Evolutionary conservation across 1,140 invertebrate species (phyloP).

Genomic region (Carcinoscorpius rotundicauda): DNA sequence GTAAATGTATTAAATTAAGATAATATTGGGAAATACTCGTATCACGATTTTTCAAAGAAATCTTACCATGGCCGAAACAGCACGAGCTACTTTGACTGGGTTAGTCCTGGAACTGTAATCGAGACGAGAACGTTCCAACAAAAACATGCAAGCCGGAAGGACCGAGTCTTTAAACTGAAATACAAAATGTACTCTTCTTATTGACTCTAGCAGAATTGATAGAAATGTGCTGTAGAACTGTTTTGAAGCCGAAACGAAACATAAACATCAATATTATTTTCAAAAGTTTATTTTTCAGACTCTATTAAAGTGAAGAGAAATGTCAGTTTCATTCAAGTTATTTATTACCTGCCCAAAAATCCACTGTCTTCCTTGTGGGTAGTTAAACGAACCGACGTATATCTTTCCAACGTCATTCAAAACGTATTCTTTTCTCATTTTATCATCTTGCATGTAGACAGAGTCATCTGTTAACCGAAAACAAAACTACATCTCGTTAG

Average conservation of each 20-base stretch:
- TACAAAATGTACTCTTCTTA: constrained; percentile 6
- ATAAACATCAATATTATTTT: neutral
- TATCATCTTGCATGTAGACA: constrained; percentile 48
- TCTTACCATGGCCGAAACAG: constrained; percentile 60
- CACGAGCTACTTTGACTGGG: constrained; percentile 57
- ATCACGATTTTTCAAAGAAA: no score
- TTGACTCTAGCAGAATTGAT: neutral
- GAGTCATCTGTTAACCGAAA: constrained; percentile 29
- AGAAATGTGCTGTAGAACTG: neutral
- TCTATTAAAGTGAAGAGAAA: neutral
- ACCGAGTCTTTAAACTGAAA: constrained; percentile 59
- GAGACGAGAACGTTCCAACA: constrained; percentile 58
- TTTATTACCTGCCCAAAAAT: constrained; percentile 57
- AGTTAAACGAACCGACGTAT: constrained; percentile 71
- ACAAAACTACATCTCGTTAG: neutral
- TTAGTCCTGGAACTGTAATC: constrained; percentile 51
- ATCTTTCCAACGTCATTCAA: constrained; percentile 74
- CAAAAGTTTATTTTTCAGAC: neutral
- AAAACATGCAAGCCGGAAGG: constrained; percentile 68
- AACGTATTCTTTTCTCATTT: constrained; percentile 68
- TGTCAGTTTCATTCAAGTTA: constrained; percentile 1
- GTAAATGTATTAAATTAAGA: no score
- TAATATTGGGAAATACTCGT: no score
- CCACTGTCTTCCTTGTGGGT: constrained; percentile 70
- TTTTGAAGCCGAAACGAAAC: neutral